A percentile compares a stretch with the other conserved stretches of the same genome.
Evolutionary conservation across 1,140 invertebrate species (phyloP).

Genomic region (Papilio polytes): DNA sequence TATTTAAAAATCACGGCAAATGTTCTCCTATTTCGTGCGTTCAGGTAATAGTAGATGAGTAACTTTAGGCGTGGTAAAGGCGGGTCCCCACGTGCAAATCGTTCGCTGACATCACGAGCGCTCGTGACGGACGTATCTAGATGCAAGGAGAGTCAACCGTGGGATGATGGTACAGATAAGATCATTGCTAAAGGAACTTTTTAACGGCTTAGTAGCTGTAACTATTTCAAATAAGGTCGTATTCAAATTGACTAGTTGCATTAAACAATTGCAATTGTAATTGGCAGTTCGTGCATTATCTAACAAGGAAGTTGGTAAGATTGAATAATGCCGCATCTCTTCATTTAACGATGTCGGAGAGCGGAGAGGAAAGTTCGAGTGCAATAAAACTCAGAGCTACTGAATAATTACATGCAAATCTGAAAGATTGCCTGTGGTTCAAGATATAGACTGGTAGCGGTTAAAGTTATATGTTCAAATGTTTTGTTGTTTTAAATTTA

Average conservation of each 20-base stretch:
- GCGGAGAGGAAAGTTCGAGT: slow-evolving; percentile 14
- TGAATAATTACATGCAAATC: slow-evolving; percentile 45
- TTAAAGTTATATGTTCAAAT: neutral
- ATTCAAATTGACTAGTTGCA: neutral
- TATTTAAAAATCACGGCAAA: too few relatives aligned
- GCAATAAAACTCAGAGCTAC: slow-evolving; percentile 41
- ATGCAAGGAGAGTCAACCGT: neutral
- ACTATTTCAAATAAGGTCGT: neutral
- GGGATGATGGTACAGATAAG: neutral
- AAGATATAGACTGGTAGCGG: neutral
- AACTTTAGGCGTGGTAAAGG: neutral
- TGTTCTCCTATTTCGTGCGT: neutral
- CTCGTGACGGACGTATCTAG: slow-evolving; percentile 2
- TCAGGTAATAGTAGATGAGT: neutral
- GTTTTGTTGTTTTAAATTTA: too few relatives aligned
- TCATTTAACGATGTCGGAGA: slow-evolving; percentile 17
- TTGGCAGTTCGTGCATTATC: slow-evolving; percentile 7
- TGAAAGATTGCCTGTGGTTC: slow-evolving; percentile 15
- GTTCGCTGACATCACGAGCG: neutral
- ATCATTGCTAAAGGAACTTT: neutral
- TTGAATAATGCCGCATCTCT: slow-evolving; percentile 18
- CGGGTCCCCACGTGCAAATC: neutral
- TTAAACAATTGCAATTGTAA: neutral
- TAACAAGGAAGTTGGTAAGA: neutral
- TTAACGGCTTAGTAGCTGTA: neutral